A percentile compares a stretch with the other conserved stretches of the same genome.
These are phyloP conservation scores for Pilophorus perplexus DNA, from an alignment of 2,888 invertebrate genomes.

Conservation along the genomic window DNA sequence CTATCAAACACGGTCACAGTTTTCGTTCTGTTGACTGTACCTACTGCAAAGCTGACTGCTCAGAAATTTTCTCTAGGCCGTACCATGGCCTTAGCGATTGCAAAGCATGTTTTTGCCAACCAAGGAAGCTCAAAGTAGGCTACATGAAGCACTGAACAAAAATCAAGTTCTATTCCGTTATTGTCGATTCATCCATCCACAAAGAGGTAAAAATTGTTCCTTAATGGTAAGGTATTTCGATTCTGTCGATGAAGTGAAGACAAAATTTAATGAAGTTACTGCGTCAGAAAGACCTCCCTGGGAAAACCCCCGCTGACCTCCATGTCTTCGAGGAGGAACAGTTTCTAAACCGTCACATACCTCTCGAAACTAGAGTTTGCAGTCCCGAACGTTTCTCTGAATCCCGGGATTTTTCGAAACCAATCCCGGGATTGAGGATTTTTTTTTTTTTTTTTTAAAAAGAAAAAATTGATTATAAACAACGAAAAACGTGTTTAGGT, in stretches of 20 bases:
- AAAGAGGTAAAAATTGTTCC: constrained; percentile 42
- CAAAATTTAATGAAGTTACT: constrained; percentile 42
- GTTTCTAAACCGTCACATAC: too few species aligned
- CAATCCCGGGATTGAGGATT: too few species aligned
- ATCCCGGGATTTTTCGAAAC: too few species aligned
- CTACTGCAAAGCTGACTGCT: background rate
- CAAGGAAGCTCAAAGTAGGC: constrained; percentile 28
- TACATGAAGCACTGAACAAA: constrained; percentile 37
- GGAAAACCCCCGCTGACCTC: constrained; percentile 26
- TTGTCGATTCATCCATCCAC: constrained; percentile 45
- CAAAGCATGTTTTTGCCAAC: constrained; percentile 43
- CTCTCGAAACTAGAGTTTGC: too few species aligned
- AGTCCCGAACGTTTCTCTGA: too few species aligned
- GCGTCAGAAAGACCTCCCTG: constrained; percentile 20
- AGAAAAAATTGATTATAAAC: too few species aligned
- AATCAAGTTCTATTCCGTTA: constrained; percentile 36
- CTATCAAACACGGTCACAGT: constrained; percentile 17
- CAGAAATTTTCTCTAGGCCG: constrained; percentile 4
- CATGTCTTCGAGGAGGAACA: too few species aligned
- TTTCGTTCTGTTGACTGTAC: constrained; percentile 26
- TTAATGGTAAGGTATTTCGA: constrained; percentile 43
- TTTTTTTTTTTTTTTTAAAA: too few species aligned
- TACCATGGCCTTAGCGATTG: constrained; percentile 40
- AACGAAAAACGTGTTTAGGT: too few species aligned
- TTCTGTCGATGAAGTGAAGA: constrained; percentile 21